phyloP scores from a whole-genome alignment of 2,797 vertebrate species.

The Spatula versicolor region DNA sequence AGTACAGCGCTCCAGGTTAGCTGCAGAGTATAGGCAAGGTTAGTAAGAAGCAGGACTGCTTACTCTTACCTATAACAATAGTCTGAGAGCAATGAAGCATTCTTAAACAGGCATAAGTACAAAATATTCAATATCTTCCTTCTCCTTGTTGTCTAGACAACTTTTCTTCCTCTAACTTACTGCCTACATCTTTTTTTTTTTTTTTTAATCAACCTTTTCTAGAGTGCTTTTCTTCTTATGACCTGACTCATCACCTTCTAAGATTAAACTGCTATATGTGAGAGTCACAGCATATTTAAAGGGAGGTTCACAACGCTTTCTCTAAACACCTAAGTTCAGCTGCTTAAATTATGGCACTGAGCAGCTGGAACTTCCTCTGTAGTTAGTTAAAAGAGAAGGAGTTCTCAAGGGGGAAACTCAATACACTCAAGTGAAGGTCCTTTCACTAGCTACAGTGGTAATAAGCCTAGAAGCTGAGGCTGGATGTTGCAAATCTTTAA shows the following conservation, averaged over 20 bases:
- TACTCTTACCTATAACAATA: neutral
- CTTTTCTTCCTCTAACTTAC: neutral
- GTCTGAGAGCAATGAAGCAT: neutral
- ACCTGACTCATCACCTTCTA: neutral
- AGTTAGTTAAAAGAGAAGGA: accelerated
- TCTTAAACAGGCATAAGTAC: neutral
- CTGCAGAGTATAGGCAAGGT: neutral
- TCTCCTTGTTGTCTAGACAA: neutral
- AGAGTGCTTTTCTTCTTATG: accelerated
- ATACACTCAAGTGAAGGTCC: accelerated
- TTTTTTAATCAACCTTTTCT: neutral
- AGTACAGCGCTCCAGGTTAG: neutral
- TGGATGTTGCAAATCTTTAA: neutral
- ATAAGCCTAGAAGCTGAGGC: neutral
- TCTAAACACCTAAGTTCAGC: neutral
- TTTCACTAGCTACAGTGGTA: neutral
- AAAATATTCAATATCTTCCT: neutral
- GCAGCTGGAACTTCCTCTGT: accelerated
- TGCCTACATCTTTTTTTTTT: neutral
- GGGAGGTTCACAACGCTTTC: neutral
- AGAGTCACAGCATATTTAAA: neutral
- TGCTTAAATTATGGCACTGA: neutral
- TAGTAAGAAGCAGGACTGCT: neutral
- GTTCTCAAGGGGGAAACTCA: neutral
- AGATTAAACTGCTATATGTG: neutral